These are phyloP conservation scores for Margarornis squamiger DNA, from an alignment of 2,797 vertebrate species.

Conservation along the genomic window DNA sequence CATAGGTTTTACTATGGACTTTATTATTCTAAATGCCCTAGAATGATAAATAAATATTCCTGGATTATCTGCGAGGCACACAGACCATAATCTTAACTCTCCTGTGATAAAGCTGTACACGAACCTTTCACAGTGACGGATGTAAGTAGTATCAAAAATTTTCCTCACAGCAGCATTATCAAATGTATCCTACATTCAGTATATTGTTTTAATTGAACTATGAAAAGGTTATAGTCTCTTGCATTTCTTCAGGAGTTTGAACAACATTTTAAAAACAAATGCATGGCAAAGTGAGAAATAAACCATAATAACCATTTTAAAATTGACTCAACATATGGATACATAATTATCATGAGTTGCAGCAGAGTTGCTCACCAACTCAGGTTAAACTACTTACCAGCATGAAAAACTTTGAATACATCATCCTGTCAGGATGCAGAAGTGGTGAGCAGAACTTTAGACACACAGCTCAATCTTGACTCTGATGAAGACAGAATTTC, in stretches of 20 bases:
- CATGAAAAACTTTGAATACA: not conserved
- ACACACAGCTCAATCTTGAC: not conserved
- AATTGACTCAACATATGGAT: not conserved
- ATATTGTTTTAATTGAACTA: not conserved
- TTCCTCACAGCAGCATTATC: not conserved
- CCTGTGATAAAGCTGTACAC: not conserved
- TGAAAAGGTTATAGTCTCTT: not conserved
- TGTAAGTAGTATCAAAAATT: not conserved
- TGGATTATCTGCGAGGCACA: not conserved
- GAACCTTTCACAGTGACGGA: not conserved
- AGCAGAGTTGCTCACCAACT: not conserved
- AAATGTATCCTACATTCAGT: not conserved
- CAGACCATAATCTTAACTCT: not conserved
- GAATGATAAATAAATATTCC: not conserved
- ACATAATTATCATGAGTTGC: not conserved
- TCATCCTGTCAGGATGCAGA: not conserved
- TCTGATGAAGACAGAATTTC: not conserved
- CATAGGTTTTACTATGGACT: not conserved
- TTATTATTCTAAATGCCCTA: not conserved
- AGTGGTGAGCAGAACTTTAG: not conserved
- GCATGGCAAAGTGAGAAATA: not conserved
- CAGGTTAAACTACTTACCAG: not conserved
- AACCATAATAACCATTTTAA: not conserved
- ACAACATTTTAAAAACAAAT: not conserved
- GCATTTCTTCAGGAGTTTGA: not conserved